Evolutionary conservation across 2,888 invertebrate species (phyloP).

Genomic region (Drosophila subsilvestris): DNA sequence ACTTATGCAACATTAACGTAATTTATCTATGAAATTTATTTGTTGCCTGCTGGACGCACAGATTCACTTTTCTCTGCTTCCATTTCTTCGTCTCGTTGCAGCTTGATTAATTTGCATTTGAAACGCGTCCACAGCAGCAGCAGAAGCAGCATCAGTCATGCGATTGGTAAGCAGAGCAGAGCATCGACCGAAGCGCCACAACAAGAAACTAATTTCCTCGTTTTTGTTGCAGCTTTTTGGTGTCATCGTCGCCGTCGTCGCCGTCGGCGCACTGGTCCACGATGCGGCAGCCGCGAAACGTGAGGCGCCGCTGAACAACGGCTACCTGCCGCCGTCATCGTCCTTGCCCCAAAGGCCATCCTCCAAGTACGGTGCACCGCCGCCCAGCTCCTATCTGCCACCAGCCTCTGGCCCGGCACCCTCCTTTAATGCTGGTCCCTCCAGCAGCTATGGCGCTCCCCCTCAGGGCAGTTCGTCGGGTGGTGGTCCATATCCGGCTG

Average conservation of each 20-base stretch:
- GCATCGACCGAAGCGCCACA: constrained; percentile 50
- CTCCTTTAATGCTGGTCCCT: constrained; percentile 65
- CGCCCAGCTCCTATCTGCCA: constrained; percentile 86
- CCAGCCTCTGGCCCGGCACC: constrained; percentile 84
- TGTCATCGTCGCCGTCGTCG: constrained; percentile 50
- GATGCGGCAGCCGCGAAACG: constrained; percentile 80
- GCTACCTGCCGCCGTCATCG: constrained; percentile 81
- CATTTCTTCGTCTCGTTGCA: constrained; percentile 32
- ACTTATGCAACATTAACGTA: constrained; percentile 71
- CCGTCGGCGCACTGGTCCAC: constrained; percentile 49
- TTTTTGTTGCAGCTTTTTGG: constrained; percentile 60
- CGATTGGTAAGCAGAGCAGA: constrained; percentile 73
- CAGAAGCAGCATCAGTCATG: constrained; percentile 46
- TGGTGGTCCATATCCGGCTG: constrained; percentile 68
- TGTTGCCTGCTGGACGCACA: constrained; percentile 14
- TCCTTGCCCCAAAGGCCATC: constrained; percentile 81
- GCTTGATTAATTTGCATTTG: constrained; percentile 51
- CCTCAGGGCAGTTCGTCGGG: constrained; percentile 60
- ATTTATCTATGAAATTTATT: constrained; percentile 48
- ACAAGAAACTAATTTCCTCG: constrained; percentile 69
- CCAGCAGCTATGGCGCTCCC: constrained; percentile 83
- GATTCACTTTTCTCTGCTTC: constrained; percentile 37
- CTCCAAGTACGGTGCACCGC: constrained; percentile 84
- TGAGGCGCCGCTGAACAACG: constrained; percentile 83
- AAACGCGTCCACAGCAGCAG: constrained; percentile 54